Base-by-base conservation (phyloP, 2,797 vertebrate genomes). In the Macrochelys suwanniensis region DNA sequence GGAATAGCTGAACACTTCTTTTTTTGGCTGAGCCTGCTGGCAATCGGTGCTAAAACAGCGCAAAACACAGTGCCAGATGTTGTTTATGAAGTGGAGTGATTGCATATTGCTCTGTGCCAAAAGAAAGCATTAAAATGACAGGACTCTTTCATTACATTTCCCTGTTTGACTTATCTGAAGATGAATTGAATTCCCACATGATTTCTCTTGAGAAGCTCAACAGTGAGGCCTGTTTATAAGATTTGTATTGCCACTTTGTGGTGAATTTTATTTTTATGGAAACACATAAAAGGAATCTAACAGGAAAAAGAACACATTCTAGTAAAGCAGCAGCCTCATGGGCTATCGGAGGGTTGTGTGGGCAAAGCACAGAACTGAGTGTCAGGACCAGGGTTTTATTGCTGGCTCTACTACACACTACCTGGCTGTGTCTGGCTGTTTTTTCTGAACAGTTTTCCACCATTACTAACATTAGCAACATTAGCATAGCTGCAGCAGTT, bases 241-340 rank as follows among this genome's bases (percentile, higher is more conserved):
- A 87, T 93, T 86, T 89, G 88, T 80, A 87, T 93, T 89, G 88
- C 84, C 71, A 74, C 80, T 89, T 89, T 89, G 92, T 89, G 92
- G 68, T 74, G 45, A 31, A 79, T 82, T 87, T 93, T 93, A 93
- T 87, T 90, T 85, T 56, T 85, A 90, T 81, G 87, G 56, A 88
- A 87, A 78, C 65, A 13, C 77, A 80, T 84, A 84, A 77, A 45
- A 81, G 37, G 80, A 71, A 76, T 45, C 54, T 50, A 78, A 50
- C 56, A 90, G 79, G 78, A 80, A 87, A 65, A 51, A 53, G 59
- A 85, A 88, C 59, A 45, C 42, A 65, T 85, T 86, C 83, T 89
- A 50, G 26, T 89, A 89, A 82, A 93, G 56, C 79, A 82, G 31
- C 71, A 82, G 65, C 54, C 51, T 78, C 76, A 56, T 50, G 76